Conservation (phyloP, 2,888 invertebrate genomes). For the Amblyjoppa proteus region DNA sequence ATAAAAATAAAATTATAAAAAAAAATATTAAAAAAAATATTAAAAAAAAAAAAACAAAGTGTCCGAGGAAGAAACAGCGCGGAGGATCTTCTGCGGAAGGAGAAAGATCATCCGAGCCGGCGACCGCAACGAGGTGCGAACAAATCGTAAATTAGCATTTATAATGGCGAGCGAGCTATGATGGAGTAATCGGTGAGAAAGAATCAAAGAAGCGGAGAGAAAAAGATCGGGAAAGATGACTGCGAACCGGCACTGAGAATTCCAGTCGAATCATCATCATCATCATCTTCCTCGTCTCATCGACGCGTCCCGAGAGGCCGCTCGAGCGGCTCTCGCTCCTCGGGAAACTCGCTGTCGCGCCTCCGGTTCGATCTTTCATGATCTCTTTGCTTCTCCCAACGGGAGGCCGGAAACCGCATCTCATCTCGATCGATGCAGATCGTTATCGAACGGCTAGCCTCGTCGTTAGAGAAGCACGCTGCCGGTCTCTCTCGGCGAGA, state of each 20-base stretch:
- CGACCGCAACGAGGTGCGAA: conserved; percentile 71
- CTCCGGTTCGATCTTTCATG: conserved; percentile 34
- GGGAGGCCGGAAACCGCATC: conserved; percentile 61
- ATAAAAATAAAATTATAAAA: background rate
- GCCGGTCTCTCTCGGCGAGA: conserved; percentile 15
- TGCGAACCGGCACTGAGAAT: conserved; percentile 25
- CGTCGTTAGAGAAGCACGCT: conserved; percentile 37
- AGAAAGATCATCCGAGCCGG: conserved; percentile 8
- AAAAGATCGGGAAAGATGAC: conserved; percentile 30
- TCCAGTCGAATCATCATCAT: conserved; percentile 47
- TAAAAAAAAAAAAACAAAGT: conserved; percentile 20
- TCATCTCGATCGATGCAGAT: conserved; percentile 65
- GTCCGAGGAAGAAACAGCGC: conserved; percentile 20
- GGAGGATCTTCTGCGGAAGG: background rate
- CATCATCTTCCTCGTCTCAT: conserved; percentile 43
- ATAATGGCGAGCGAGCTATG: conserved; percentile 73
- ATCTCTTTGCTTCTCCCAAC: conserved; percentile 52
- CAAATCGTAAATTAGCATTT: conserved; percentile 81
- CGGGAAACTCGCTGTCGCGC: conserved; percentile 45
- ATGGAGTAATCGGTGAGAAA: background rate
- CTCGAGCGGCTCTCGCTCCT: conserved; percentile 18
- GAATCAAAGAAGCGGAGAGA: conserved; percentile 35
- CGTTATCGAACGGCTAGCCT: conserved; percentile 57
- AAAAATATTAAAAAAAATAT: background rate
- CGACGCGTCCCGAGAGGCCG: conserved; percentile 13